phyloP scores from a whole-genome alignment of 2,113 vertebrate genomes.

The Elaphurus davidianus region DNA sequence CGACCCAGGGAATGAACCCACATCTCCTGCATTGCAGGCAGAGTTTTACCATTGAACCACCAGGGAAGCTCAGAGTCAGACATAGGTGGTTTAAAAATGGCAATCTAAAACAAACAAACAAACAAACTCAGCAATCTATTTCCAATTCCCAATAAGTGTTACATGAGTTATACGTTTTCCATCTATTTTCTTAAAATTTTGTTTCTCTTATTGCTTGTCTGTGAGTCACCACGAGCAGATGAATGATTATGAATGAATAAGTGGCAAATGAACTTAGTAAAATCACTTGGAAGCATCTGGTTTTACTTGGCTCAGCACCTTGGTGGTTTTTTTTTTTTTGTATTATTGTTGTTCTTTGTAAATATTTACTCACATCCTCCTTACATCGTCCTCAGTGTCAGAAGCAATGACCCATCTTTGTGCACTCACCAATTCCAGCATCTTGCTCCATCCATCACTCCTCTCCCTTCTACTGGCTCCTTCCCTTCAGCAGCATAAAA shows the following conservation, averaged over 20 bases:
- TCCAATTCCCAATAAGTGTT: background rate
- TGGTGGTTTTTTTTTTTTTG: background rate
- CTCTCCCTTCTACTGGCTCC: background rate
- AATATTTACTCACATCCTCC: slow-evolving; percentile 7
- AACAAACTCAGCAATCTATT: background rate
- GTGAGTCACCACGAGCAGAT: background rate
- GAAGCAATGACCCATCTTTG: background rate
- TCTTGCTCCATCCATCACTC: background rate
- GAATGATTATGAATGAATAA: background rate
- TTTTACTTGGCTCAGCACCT: slow-evolving; percentile 33
- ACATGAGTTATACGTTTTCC: background rate
- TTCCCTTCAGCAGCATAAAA: background rate
- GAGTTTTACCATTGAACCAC: background rate
- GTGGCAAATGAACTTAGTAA: background rate
- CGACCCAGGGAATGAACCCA: background rate
- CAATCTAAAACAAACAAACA: background rate
- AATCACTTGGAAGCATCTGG: slow-evolving; percentile 29
- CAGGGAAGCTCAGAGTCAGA: background rate
- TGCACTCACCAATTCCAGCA: background rate
- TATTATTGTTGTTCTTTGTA: background rate
- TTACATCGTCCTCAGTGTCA: background rate
- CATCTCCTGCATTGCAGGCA: background rate
- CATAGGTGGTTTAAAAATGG: background rate
- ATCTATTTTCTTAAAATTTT: background rate
- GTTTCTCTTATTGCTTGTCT: background rate